phyloP scores from a whole-genome alignment of 2,888 invertebrate species.

The Steinernema hermaphroditum region DNA sequence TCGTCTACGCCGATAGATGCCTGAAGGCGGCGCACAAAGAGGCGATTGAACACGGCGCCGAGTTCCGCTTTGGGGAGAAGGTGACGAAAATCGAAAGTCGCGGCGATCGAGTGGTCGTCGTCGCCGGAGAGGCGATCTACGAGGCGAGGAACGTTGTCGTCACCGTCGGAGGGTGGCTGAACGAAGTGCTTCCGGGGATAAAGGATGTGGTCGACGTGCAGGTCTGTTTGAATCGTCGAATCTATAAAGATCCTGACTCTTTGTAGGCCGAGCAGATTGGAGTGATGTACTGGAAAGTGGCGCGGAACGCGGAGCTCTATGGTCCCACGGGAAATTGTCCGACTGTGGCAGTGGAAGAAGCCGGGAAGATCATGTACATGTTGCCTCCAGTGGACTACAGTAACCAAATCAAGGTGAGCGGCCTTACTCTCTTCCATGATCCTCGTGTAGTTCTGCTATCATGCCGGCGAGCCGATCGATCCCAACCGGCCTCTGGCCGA shows the following conservation, averaged over 20 bases:
- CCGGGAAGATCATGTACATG: constrained; percentile 7
- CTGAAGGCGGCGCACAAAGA: constrained; percentile 33
- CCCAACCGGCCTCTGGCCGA: background rate
- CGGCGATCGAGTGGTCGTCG: background rate
- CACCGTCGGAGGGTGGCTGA: constrained; percentile 5
- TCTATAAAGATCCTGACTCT: background rate
- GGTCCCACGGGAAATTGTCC: background rate
- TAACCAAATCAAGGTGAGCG: background rate
- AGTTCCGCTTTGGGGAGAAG: constrained; percentile 8
- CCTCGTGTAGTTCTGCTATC: background rate
- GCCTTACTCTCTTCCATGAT: background rate
- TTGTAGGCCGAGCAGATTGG: constrained; percentile 4
- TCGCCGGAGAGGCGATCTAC: background rate
- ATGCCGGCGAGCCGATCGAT: background rate
- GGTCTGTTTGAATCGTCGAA: too few species aligned
- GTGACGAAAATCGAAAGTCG: background rate
- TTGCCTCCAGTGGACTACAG: background rate
- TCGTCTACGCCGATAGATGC: constrained; percentile 52
- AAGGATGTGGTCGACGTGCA: background rate
- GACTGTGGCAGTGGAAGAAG: background rate
- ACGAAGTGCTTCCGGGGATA: background rate
- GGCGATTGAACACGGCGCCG: constrained; percentile 35
- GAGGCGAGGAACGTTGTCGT: constrained; percentile 3
- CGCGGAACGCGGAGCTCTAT: background rate
- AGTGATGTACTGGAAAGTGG: background rate